Base-by-base conservation (phyloP, 2,113 vertebrate species). In the Cottus gobio region DNA sequence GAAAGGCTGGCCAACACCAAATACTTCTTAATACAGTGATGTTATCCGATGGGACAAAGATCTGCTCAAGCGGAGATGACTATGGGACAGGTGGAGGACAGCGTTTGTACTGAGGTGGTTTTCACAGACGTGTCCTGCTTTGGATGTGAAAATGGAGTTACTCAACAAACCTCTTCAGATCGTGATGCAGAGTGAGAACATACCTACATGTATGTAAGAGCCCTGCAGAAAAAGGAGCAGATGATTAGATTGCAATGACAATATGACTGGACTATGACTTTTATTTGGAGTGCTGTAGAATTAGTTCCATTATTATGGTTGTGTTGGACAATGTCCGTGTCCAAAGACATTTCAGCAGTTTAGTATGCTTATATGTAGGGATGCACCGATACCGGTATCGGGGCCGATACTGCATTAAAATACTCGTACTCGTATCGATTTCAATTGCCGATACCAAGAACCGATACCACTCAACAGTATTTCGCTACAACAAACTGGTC, bases 331-430 rank as follows among this genome's bases (percentile, higher is more conserved):
- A 39, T 61, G 64, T 66, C 15, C 34, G 16, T 10, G 31, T 82
- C 74, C 18, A 70, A 7, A 80, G 60, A 36, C 26, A 83, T 86
- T 63, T 75, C 66, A 52, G 28, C 58, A 10, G 22, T 52, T 46
- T n/a, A 9, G 1, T 24, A 56, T 71, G 22, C 44, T 30, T 7
- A 13, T n/a, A n/a, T n/a, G n/a, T n/a, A n/a, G n/a, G n/a, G n/a
- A n/a, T n/a, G n/a, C n/a, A n/a, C n/a, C n/a, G n/a, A n/a, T n/a
- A n/a, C n/a, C n/a, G n/a, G n/a, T n/a, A n/a, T n/a, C n/a, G n/a
- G n/a, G n/a, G n/a, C n/a, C n/a, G n/a, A n/a, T n/a, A n/a, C n/a
- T n/a, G n/a, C n/a, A n/a, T n/a, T n/a, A n/a, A n/a, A n/a, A n/a
- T n/a, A n/a, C n/a, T n/a, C n/a, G n/a, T n/a, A n/a, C n/a, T n/a